Conservation (phyloP, 1,140 invertebrate species). For the Asbolus verrucosus region DNA sequence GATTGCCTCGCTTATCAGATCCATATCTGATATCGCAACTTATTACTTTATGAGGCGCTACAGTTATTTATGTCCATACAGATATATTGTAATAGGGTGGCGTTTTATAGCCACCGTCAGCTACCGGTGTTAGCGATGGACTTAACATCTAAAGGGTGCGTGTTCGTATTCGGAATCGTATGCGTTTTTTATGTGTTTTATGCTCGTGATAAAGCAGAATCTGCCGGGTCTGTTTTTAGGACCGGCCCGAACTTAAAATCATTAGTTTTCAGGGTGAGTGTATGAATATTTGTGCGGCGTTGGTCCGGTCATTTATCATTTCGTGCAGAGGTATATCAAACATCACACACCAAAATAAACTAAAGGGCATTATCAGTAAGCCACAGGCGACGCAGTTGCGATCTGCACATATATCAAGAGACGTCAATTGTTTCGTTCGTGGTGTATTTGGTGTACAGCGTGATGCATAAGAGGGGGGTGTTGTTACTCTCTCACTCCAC, state of each 20-base stretch:
- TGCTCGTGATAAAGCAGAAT: slow-evolving; percentile 4
- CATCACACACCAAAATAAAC: slow-evolving; percentile 30
- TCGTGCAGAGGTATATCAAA: slow-evolving; percentile 26
- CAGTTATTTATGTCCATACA: slow-evolving; percentile 17
- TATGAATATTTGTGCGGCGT: slow-evolving; percentile 39
- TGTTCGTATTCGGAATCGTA: neutral
- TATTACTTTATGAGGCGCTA: slow-evolving; percentile 21
- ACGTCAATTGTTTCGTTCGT: slow-evolving; percentile 37
- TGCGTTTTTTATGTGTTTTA: neutral
- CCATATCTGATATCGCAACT: slow-evolving; percentile 11
- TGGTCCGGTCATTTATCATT: slow-evolving; percentile 32
- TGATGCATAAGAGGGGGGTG: neutral
- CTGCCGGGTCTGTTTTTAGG: slow-evolving; percentile 18
- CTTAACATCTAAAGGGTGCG: slow-evolving; percentile 21
- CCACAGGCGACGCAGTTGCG: slow-evolving; percentile 33
- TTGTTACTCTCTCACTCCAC: too few species aligned
- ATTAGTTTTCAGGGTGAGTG: slow-evolving; percentile 1
- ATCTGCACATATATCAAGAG: slow-evolving; percentile 36
- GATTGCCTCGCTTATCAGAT: slow-evolving; percentile 14
- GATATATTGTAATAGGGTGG: slow-evolving; percentile 1
- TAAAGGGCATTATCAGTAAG: slow-evolving; percentile 36
- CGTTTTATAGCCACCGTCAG: slow-evolving; percentile 1
- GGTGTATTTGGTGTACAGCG: slow-evolving; percentile 7
- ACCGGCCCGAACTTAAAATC: slow-evolving; percentile 30
- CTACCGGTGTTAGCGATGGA: too few species aligned